phyloP scores from a whole-genome alignment of 2,797 vertebrate species.

The Neolamprologus multifasciatus region DNA sequence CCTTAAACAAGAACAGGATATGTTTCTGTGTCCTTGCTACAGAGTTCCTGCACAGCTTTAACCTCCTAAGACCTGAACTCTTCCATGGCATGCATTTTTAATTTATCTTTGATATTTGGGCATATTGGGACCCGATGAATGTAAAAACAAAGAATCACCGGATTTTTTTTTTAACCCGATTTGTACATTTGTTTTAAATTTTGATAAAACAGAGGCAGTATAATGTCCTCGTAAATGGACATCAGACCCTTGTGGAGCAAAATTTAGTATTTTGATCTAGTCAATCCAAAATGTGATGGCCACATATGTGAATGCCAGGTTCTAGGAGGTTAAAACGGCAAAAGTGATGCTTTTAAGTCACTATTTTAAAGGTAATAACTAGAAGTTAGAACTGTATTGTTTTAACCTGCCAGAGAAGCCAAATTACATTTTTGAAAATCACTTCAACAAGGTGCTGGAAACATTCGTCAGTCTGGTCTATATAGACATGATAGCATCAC shows the following conservation, averaged over 20 bases:
- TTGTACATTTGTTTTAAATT: not conserved
- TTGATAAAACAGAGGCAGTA: not conserved
- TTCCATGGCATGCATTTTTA: not conserved
- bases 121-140: not conserved
- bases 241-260: not conserved
- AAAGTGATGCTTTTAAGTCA: not conserved
- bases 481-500: not conserved
- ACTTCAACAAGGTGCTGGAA: not conserved
- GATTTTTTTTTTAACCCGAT: not conserved
- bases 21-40: not conserved
- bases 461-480: not conserved
- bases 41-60: not conserved
- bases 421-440: not conserved
- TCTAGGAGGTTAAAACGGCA: not conserved
- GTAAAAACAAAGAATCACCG: not conserved
- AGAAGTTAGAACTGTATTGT: not conserved
- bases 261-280: not conserved
- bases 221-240: not conserved
- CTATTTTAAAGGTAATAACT: not conserved
- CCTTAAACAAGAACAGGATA: not conserved
- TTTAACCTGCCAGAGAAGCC: not conserved
- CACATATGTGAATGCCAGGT: not conserved
- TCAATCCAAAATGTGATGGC: not conserved
- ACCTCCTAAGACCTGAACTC: not conserved
- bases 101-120: not conserved